Base-by-base conservation (phyloP, 1,140 invertebrate genomes). In the Macrotrachela quadricornifera region DNA sequence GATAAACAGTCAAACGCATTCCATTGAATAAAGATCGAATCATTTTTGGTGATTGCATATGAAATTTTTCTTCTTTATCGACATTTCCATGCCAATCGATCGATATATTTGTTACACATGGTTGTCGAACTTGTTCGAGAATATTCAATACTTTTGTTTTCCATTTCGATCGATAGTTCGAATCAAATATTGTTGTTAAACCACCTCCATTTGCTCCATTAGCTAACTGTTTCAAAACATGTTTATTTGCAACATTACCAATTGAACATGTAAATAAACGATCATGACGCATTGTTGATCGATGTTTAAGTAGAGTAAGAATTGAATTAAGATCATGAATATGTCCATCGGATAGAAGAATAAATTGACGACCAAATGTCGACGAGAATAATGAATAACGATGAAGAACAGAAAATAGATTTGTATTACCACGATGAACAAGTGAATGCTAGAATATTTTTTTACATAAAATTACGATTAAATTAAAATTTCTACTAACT, bases 1-100 rank as follows among this genome's bases (percentile, higher is more conserved):
- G 67, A 58, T 68, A 69, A 13, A 68, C 59, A 14, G 69, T 63
- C 44, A 62, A 60, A 55, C 67, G 59, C 10, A 62, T 62, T 0
- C 67, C 65, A 58, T 57, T 68, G 51, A 68, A 70, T 10, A 70
- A 55, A 14, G 65, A 59, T n/a, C 61, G 64, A 38, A 68, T 64
- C 40, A 60, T 57, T 15, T 55, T 51, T 13, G 68, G 68, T 21
- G 68, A 67, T 49, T 68, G 65, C 8, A 64, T 46, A n/a, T 60
- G 58, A 6, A 58, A 37, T 40, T 56, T 47, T 6, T 54, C 48
- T 21, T 60, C 53, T 16, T 61, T 55, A 45, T 64, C 60, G 55
- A 60, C 57, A 49, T 63, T 59, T 14, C 41, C 45, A 30, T 63
- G 61, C 68, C 68, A 70, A 14, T 63, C 61, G n/a, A 70, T 63